These are phyloP conservation scores for Astreopora myriophthalma DNA, from an alignment of 64 coral and sea anemone genomes.

Conservation along the genomic window DNA sequence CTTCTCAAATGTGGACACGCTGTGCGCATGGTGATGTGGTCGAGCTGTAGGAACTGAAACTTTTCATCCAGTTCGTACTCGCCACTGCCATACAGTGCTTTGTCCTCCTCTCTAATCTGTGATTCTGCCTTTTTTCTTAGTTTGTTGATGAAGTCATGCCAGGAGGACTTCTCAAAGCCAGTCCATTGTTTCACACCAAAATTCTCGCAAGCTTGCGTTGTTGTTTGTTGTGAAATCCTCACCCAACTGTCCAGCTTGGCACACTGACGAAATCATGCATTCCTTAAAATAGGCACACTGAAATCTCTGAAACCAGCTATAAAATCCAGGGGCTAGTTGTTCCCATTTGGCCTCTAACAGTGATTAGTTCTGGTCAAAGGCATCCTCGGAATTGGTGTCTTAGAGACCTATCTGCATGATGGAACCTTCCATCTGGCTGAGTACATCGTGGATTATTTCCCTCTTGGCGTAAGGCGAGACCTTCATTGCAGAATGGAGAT, in stretches of 20 bases:
- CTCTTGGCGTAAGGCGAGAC: neutral
- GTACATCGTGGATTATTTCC: neutral
- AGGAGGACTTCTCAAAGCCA: neutral
- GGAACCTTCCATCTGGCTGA: neutral
- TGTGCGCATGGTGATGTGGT: neutral
- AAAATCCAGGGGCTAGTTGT: neutral
- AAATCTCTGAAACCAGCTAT: neutral
- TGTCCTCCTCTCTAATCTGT: neutral
- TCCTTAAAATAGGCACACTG: neutral
- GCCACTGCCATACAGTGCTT: neutral
- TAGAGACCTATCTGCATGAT: neutral
- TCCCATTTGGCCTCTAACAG: neutral
- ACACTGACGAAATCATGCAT: neutral
- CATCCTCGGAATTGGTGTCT: neutral
- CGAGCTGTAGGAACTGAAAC: neutral
- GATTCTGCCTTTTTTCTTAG: neutral
- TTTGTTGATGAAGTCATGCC: neutral
- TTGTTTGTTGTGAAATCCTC: neutral
- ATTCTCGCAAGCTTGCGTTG: neutral
- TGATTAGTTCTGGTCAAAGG: neutral
- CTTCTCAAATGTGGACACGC: neutral
- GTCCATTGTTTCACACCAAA: neutral
- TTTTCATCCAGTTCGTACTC: neutral
- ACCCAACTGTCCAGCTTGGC: neutral
- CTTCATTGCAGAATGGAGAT: neutral